Evolutionary conservation across 2,888 invertebrate genomes (phyloP).

Genomic region (Microctonus hyperodae): DNA sequence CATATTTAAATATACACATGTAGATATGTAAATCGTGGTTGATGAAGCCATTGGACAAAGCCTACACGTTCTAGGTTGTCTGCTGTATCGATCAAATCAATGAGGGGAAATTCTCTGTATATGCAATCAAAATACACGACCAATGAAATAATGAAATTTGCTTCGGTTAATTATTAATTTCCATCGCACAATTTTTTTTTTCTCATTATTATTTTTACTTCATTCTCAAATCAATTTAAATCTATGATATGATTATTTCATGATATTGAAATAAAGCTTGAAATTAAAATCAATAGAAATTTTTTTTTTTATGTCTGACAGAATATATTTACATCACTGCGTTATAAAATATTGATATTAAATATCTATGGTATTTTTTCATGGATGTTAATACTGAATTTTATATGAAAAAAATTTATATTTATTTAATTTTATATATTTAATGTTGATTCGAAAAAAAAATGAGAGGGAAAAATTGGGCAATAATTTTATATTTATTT

Average conservation of each 20-base stretch:
- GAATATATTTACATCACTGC: no score
- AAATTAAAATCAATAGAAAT: background rate
- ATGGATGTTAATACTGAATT: no score
- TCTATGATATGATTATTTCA: background rate
- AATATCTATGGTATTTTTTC: no score
- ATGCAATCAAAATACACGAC: background rate
- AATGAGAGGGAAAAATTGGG: no score
- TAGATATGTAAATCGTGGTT: slow-evolving; percentile 1
- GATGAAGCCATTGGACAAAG: background rate
- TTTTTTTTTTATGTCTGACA: background rate
- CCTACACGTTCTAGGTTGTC: background rate
- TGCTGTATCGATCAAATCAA: background rate
- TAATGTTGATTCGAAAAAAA: no score
- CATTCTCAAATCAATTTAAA: background rate
- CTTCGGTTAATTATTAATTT: background rate
- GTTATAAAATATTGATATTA: no score
- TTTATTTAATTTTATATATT: background rate
- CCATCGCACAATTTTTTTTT: background rate
- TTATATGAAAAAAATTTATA: no score
- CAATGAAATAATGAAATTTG: background rate
- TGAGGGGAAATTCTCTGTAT: background rate
- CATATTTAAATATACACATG: no score
- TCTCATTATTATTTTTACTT: no score
- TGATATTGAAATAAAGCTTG: background rate
- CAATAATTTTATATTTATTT: no score